phyloP scores from a whole-genome alignment of 2,888 invertebrate species.

The Allacma fusca region DNA sequence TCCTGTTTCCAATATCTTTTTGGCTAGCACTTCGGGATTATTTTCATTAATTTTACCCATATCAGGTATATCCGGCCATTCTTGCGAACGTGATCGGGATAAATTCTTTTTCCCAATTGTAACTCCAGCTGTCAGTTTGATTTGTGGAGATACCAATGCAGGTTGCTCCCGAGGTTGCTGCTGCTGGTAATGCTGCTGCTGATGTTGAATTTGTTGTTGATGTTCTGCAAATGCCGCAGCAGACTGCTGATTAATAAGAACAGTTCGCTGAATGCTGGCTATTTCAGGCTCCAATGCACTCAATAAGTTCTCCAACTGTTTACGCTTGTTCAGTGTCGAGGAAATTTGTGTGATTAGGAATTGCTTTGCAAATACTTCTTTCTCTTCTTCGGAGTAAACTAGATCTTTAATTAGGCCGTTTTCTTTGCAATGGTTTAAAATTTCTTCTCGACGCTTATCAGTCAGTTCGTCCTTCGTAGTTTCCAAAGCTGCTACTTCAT shows the following conservation, averaged over 20 bases:
- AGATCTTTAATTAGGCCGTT: constrained; percentile 57
- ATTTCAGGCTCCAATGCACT: constrained; percentile 82
- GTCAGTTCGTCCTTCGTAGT: constrained; percentile 78
- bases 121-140: constrained; percentile 21
- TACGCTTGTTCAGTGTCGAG: constrained; percentile 81
- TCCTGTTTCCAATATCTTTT: constrained; percentile 88
- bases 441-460: constrained; percentile 77
- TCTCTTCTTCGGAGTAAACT: constrained; percentile 64
- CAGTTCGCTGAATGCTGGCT: constrained; percentile 73
- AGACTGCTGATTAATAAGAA: constrained; percentile 69
- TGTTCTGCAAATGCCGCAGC: constrained; percentile 30
- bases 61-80: constrained; percentile 89
- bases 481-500: constrained; percentile 76
- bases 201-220: constrained; percentile 51
- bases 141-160: constrained; percentile 37
- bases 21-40: constrained; percentile 87
- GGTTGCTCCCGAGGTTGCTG: constrained; percentile 39
- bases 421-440: constrained; percentile 73
- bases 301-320: constrained; percentile 80
- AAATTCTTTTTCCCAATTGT: constrained; percentile 54
- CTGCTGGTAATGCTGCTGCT: constrained; percentile 34
- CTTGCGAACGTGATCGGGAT: constrained; percentile 78
- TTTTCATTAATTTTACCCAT: constrained; percentile 90
- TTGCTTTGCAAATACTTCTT: constrained; percentile 52
- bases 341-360: constrained; percentile 76